Evolutionary conservation across 2,113 vertebrate genomes (phyloP).

Genomic region (Macquaria ambigua): DNA sequence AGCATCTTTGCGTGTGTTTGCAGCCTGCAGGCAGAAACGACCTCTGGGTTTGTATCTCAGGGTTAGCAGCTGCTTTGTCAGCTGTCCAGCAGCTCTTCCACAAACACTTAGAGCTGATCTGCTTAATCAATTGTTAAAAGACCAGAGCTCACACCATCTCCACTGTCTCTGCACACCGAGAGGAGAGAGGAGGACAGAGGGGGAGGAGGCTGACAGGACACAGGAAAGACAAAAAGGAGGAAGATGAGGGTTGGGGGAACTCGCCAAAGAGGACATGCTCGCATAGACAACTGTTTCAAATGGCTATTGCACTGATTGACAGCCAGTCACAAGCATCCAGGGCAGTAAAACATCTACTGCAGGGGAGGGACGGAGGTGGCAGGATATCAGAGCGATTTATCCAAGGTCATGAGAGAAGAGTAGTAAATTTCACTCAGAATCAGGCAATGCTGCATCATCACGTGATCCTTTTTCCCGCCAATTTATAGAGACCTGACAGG

Average conservation of each 20-base stretch:
- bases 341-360: conserved; percentile 59
- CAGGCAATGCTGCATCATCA: conserved; percentile 32
- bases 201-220: conserved; percentile 13
- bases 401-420: conserved; percentile 72
- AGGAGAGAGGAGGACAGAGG: not conserved
- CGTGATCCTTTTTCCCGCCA: conserved; percentile 39
- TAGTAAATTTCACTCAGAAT: conserved; percentile 55
- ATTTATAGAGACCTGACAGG: conserved; percentile 36
- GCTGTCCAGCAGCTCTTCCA: conserved; percentile 45
- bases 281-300: conserved; percentile 9
- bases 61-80: conserved; percentile 54
- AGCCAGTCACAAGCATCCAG: conserved; percentile 36
- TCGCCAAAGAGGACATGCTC: not conserved
- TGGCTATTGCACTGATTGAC: conserved; percentile 40
- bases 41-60: conserved; percentile 38
- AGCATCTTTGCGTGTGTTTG: not conserved
- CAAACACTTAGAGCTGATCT: conserved; percentile 44
- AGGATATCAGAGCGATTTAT: conserved; percentile 54
- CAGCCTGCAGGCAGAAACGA: conserved; percentile 36
- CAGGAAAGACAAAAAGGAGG: not conserved
- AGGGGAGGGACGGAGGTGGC: conserved; percentile 4
- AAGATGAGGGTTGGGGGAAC: not conserved
- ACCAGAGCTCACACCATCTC: conserved; percentile 34
- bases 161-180: not conserved
- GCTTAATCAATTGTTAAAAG: conserved; percentile 64